Percentiles rank a stretch among this genome's conserved stretches.
These are phyloP conservation scores for Dendrolimus kikuchii DNA, from an alignment of 1,140 invertebrate genomes.

Conservation along the genomic window DNA sequence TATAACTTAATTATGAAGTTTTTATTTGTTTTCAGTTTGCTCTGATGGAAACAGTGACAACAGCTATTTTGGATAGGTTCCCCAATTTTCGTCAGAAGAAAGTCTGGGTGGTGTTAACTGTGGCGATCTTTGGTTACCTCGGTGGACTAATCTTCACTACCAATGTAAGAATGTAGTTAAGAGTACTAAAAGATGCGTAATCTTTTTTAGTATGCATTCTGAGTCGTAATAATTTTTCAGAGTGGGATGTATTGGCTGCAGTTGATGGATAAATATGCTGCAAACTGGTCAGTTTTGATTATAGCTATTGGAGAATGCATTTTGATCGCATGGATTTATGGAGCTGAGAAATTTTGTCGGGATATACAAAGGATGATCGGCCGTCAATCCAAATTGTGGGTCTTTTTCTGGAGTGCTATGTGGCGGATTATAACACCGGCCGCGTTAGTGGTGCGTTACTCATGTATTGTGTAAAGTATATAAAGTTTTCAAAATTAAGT, in stretches of 20 bases:
- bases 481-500: too few species aligned
- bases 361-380: constrained; percentile 89
- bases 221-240: constrained; percentile 52
- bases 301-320: constrained; percentile 87
- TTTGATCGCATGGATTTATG: constrained; percentile 87
- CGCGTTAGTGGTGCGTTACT: constrained; percentile 75
- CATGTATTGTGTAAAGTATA: constrained; percentile 1
- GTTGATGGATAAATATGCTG: constrained; percentile 89
- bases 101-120: constrained; percentile 79
- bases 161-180: constrained; percentile 72
- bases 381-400: constrained; percentile 77
- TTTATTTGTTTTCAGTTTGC: constrained; percentile 77
- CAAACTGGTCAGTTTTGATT: constrained; percentile 88
- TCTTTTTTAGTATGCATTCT: neutral
- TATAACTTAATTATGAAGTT: too few species aligned
- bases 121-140: constrained; percentile 81
- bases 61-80: constrained; percentile 84
- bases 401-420: constrained; percentile 86
- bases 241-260: constrained; percentile 89
- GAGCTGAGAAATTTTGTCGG: constrained; percentile 84
- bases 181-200: neutral
- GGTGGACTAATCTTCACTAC: constrained; percentile 85
- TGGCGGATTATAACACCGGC: constrained; percentile 87
- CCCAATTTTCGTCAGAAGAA: constrained; percentile 82
- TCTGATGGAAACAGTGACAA: constrained; percentile 86